These are phyloP conservation scores for Alfaro cultratus DNA, from an alignment of 2,797 vertebrate genomes.

Conservation along the genomic window DNA sequence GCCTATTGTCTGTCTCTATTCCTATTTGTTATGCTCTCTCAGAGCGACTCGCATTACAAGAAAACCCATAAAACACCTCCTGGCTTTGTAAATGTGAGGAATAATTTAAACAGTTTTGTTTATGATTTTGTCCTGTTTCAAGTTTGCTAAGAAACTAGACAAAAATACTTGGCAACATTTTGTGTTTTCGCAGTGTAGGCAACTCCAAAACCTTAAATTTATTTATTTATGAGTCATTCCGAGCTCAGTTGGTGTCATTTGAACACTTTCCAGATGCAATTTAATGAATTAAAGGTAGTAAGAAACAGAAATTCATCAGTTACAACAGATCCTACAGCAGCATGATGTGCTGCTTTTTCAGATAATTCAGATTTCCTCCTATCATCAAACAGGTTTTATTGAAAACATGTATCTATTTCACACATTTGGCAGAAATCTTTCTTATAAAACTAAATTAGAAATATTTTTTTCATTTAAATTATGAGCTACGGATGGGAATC, in stretches of 20 bases:
- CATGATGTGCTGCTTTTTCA: too few relatives aligned
- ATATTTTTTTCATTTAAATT: too few relatives aligned
- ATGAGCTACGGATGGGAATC: too few relatives aligned
- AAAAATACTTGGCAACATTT: too few relatives aligned
- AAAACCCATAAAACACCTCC: slow-evolving; percentile 1
- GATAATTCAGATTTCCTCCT: too few relatives aligned
- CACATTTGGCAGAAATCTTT: too few relatives aligned
- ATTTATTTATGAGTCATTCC: not conserved
- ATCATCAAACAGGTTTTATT: too few relatives aligned
- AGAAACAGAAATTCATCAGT: not conserved
- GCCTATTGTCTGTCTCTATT: not conserved
- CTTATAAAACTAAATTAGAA: too few relatives aligned
- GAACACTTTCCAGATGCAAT: not conserved
- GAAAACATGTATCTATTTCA: too few relatives aligned
- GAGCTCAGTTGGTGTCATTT: not conserved
- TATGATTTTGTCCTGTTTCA: not conserved
- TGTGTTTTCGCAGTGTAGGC: too few relatives aligned
- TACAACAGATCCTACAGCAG: not conserved
- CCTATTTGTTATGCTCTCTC: not conserved
- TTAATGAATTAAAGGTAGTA: not conserved
- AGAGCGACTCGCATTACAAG: not conserved
- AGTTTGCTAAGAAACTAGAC: too few relatives aligned
- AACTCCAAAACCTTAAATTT: not conserved
- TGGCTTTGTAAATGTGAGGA: slow-evolving; percentile 7
- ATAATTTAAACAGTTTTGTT: not conserved